Evolutionary conservation across 2,888 invertebrate genomes (phyloP), one percentile per base, ranked within the genome.

Genomic region (Stenoptilia bipunctidactyla): DNA sequence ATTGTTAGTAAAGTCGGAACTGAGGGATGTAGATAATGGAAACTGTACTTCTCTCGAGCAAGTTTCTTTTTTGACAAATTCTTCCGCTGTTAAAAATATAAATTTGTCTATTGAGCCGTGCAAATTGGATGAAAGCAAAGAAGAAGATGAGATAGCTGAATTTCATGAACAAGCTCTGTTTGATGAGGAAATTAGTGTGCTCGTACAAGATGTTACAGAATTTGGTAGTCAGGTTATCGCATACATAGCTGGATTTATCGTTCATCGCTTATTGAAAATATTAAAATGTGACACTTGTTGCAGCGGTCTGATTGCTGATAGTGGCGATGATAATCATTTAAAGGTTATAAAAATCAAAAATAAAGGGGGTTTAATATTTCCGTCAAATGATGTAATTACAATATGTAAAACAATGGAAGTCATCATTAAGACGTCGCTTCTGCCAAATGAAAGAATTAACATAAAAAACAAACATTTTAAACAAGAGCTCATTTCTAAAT

Each of bases 321-420:
- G 33, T 4, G 8, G 13, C 12, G 8, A 27, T 15, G 15, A 34
- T 25, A 30, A 38, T 13, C 10, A 44, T n/a, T 41, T 34, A 20
- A 30, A 5, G 1, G 48, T 45, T 27, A 49, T 46, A 25, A 43
- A 27, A 30, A 9, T 39, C 1, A 45, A 47, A 27, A 41, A 46
- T 35, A 47, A 43, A 46, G 47, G 47, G 37, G 49, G 46, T 1
- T 41, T 50, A 1, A 39, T 42, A n/a, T 44, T 25, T 25, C 52
- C 52, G 10, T 40, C 45, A 6, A 30, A 42, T 10, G 47, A 50
- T 13, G 47, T 52, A 2, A 34, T 47, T 25, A 44, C 13, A 2
- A 47, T 50, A 34, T 52, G 50, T 39, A 43, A 44, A 12, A 13
- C 14, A 2, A 38, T 41, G 30, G 40, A 44, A 40, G 37, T 27